Evolutionary conservation across 1,140 invertebrate species (phyloP).

Genomic region (Eubasilissa regina): DNA sequence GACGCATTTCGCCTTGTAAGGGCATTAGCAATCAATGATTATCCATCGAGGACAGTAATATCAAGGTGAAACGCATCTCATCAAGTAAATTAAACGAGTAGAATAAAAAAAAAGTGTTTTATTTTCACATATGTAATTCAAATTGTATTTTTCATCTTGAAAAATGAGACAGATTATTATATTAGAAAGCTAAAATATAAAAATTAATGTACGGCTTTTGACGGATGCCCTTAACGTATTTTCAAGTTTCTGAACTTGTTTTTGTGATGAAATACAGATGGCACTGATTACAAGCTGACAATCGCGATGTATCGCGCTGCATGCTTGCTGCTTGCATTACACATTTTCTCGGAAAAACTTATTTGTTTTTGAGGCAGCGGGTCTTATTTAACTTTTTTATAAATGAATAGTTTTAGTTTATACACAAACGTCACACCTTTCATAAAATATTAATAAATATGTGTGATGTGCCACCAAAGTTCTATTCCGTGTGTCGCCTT

Average conservation of each 20-base stretch:
- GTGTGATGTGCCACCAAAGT: conserved; percentile 79
- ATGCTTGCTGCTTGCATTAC: conserved; percentile 53
- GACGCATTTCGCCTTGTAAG: too few species aligned
- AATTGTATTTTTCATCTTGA: too few species aligned
- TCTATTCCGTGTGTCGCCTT: conserved; percentile 79
- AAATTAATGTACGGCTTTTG: not conserved
- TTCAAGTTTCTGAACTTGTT: conserved; percentile 35
- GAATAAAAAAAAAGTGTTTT: too few species aligned
- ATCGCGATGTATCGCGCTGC: conserved; percentile 72
- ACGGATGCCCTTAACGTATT: conserved; percentile 3
- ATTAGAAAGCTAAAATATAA: too few species aligned
- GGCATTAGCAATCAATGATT: too few species aligned
- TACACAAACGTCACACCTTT: conserved; percentile 63
- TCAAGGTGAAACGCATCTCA: too few species aligned
- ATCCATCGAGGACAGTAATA: too few species aligned
- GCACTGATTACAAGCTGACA: conserved; percentile 65
- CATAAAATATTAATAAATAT: conserved; percentile 72
- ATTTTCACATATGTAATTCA: too few species aligned
- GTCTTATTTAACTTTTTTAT: conserved; percentile 50
- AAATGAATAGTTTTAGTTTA: conserved; percentile 66
- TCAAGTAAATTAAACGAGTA: too few species aligned
- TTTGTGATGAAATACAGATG: conserved; percentile 53
- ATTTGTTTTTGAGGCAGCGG: conserved; percentile 51
- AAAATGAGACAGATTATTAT: too few species aligned
- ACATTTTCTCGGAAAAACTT: conserved; percentile 52